These are phyloP conservation scores for Schizopygopsis pylzovi DNA, from an alignment of 2,797 vertebrate genomes.

Conservation along the genomic window DNA sequence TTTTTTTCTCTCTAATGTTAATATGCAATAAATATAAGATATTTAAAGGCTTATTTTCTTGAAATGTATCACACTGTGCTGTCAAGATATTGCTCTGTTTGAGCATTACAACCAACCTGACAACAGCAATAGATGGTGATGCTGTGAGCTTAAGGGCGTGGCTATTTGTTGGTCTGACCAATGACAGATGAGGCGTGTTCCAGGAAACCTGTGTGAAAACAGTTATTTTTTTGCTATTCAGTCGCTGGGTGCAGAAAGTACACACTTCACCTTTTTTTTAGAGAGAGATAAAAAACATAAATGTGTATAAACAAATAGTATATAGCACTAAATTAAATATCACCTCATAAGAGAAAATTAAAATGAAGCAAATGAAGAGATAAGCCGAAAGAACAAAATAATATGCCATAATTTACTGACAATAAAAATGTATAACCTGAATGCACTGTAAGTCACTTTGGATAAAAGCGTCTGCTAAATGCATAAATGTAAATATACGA, in stretches of 20 bases:
- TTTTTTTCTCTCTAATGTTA: not conserved
- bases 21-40: not conserved
- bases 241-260: not conserved
- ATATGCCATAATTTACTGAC: not conserved
- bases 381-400: not conserved
- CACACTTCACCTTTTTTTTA: not conserved
- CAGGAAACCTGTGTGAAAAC: conserved; percentile 1
- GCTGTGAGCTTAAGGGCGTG: not conserved
- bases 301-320: not conserved
- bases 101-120: not conserved
- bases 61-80: not conserved
- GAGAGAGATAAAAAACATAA: not conserved
- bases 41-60: not conserved
- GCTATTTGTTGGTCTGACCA: not conserved
- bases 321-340: not conserved
- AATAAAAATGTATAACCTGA: too few relatives aligned
- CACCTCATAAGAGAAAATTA: not conserved
- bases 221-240: not conserved
- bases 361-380: conserved; percentile 7
- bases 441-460: too few relatives aligned
- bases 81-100: not conserved
- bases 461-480: too few relatives aligned
- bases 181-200: not conserved
- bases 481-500: not conserved
- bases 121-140: not conserved